Evolutionary conservation across 2,888 invertebrate species (phyloP).

Genomic region (Catocala fraxini): DNA sequence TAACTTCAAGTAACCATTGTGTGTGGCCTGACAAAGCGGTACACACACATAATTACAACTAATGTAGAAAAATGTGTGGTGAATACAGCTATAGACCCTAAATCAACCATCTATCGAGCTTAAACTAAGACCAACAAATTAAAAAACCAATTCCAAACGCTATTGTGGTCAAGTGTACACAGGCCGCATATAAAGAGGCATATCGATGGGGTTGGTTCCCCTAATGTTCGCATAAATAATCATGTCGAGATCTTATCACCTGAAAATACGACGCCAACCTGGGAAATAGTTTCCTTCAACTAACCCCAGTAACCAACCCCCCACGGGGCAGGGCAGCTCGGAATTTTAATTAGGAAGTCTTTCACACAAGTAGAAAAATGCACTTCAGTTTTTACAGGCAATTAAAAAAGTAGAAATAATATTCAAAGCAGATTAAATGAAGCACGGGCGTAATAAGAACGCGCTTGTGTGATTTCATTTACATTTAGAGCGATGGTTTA

Average conservation of each 20-base stretch:
- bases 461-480: slow-evolving; percentile 35
- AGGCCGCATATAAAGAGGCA: slow-evolving; percentile 77
- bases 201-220: slow-evolving; percentile 84
- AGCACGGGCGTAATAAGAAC: slow-evolving; percentile 21
- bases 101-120: neutral
- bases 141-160: slow-evolving; percentile 29
- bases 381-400: slow-evolving; percentile 44
- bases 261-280: slow-evolving; percentile 81
- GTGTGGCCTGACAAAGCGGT: too few relatives aligned
- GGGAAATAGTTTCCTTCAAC: slow-evolving; percentile 76
- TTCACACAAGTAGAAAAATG: slow-evolving; percentile 57
- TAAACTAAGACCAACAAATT: neutral
- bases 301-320: slow-evolving; percentile 41
- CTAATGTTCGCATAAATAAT: slow-evolving; percentile 85
- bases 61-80: too few relatives aligned
- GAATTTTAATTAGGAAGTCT: slow-evolving; percentile 78
- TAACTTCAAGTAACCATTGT: too few relatives aligned
- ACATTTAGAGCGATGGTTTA: slow-evolving; percentile 37
- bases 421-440: slow-evolving; percentile 44
- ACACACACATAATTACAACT: too few relatives aligned
- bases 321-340: slow-evolving; percentile 43
- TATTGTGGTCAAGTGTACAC: slow-evolving; percentile 55
- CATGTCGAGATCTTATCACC: slow-evolving; percentile 84
- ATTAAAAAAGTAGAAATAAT: slow-evolving; percentile 38
- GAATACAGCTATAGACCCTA: neutral